phyloP scores from a whole-genome alignment of 2,888 invertebrate genomes.

The Drosophila trichaetosa region DNA sequence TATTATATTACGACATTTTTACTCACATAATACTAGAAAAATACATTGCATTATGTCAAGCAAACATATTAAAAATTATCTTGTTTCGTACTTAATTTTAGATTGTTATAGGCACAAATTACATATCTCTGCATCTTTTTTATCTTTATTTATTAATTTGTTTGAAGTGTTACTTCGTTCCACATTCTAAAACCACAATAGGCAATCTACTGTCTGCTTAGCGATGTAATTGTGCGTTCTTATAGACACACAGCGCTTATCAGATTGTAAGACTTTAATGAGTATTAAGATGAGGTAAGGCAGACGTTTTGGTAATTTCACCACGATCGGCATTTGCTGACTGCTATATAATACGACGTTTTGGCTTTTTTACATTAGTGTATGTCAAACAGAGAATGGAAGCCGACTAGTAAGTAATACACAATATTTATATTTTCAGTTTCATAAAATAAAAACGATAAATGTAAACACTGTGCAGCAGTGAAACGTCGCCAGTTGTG shows the following conservation, averaged over 20 bases:
- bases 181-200: too few species aligned
- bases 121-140: too few species aligned
- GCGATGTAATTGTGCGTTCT: too few species aligned
- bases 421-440: background rate
- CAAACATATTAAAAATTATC: background rate
- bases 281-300: too few species aligned
- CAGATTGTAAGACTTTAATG: too few species aligned
- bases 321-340: background rate
- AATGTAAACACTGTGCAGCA: constrained; percentile 14
- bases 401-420: constrained; percentile 39
- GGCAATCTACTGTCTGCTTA: too few species aligned
- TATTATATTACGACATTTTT: background rate
- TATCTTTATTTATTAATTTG: too few species aligned
- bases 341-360: background rate
- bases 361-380: constrained; percentile 1
- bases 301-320: too few species aligned
- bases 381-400: constrained; percentile 28
- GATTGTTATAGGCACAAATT: background rate
- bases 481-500: constrained; percentile 56
- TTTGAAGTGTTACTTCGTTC: too few species aligned
- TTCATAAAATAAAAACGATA: background rate
- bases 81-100: background rate
- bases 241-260: too few species aligned
- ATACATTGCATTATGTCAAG: background rate
- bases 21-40: too few species aligned